These are phyloP conservation scores for Phrynocephalus guinanensis DNA, from an alignment of 2,797 vertebrate species.

Conservation along the genomic window DNA sequence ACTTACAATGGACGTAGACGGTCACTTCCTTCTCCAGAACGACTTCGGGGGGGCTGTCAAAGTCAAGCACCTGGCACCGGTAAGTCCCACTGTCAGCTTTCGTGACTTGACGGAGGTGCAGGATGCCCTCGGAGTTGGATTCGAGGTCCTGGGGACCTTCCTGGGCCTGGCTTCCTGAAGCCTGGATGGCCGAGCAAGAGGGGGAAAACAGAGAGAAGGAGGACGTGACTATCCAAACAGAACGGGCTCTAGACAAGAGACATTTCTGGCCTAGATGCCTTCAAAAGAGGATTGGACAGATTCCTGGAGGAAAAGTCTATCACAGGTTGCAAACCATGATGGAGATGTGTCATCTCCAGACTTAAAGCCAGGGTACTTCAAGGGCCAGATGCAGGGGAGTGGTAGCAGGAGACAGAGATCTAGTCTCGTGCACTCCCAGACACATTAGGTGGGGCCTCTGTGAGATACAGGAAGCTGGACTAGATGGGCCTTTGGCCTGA, in stretches of 20 bases:
- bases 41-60: constrained; percentile 66
- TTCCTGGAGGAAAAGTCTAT: no score
- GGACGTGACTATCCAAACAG: background rate
- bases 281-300: no score
- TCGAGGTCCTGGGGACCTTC: constrained; percentile 13
- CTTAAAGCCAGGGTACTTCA: no score
- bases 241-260: background rate
- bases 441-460: no score
- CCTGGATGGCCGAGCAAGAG: background rate
- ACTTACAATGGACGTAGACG: constrained; percentile 84
- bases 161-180: fast-evolving
- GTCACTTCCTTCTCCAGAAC: constrained; percentile 65
- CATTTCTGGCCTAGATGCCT: no score
- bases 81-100: constrained; percentile 76
- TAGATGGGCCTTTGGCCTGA: no score
- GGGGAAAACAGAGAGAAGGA: constrained; percentile 19
- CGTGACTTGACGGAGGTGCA: constrained; percentile 70
- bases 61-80: constrained; percentile 77
- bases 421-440: no score
- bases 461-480: no score
- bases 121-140: constrained; percentile 40
- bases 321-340: no score
- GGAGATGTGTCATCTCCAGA: no score
- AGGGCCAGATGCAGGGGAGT: no score
- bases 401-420: no score